Evolutionary conservation across 2,113 vertebrate genomes (phyloP).

Genomic region (Bostrychus sinensis): DNA sequence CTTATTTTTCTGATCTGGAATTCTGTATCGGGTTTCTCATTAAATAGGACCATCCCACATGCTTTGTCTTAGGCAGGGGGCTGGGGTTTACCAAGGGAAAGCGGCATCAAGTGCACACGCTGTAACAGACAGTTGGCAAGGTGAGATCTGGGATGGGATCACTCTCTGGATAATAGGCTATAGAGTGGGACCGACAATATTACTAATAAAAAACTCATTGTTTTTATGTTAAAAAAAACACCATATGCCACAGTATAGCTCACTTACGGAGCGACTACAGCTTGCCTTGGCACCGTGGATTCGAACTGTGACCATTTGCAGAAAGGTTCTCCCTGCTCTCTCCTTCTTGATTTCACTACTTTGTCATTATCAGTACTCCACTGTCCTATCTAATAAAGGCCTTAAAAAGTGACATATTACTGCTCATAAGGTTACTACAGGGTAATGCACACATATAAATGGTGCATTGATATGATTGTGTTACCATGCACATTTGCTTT

Average conservation of each 20-base stretch:
- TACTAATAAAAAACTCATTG: neutral
- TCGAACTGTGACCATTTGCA: neutral
- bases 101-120: slow-evolving; percentile 36
- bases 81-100: slow-evolving; percentile 33
- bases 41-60: slow-evolving; percentile 59
- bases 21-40: slow-evolving; percentile 67
- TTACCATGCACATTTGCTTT: too few relatives aligned
- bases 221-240: too few relatives aligned
- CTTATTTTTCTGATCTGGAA: slow-evolving; percentile 64
- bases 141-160: slow-evolving; percentile 17
- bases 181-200: slow-evolving; percentile 22
- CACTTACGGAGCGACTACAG: too few relatives aligned
- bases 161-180: slow-evolving; percentile 31
- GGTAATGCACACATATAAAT: too few relatives aligned
- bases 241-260: too few relatives aligned
- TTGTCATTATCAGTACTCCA: too few relatives aligned
- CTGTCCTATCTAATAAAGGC: too few relatives aligned
- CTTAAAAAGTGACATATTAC: too few relatives aligned
- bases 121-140: slow-evolving; percentile 12
- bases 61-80: slow-evolving; percentile 40
- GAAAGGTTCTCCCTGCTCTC: neutral
- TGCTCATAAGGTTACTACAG: too few relatives aligned
- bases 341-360: too few relatives aligned
- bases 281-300: too few relatives aligned
- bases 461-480: too few relatives aligned